Percentiles rank a stretch among this genome's conserved stretches.
Conservation (phyloP, 2,888 invertebrate species). For the Agrotis exclamationis region DNA sequence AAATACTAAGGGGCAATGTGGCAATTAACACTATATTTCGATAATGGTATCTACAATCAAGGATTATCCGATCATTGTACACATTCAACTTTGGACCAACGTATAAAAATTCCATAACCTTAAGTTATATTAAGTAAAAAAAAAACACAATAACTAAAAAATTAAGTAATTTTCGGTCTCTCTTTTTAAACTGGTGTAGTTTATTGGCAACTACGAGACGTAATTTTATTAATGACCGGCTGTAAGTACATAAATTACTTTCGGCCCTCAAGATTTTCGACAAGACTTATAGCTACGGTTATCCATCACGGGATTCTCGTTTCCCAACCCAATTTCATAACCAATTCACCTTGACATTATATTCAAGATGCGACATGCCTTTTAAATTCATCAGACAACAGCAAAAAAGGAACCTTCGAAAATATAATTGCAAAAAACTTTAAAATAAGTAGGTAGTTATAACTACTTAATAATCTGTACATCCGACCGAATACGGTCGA, state of each 20-base stretch:
- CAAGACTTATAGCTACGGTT: background rate
- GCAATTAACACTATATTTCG: no score
- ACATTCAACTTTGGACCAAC: no score
- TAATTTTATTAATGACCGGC: no score
- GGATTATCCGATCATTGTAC: no score
- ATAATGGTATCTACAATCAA: no score
- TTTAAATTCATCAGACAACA: constrained; percentile 9
- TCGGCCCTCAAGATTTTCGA: background rate
- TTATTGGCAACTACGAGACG: no score
- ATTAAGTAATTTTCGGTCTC: no score
- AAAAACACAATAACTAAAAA: no score
- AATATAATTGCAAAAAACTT: constrained; percentile 7
- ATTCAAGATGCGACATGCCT: constrained; percentile 9
- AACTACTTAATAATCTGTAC: background rate
- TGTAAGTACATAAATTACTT: background rate
- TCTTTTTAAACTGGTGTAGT: no score
- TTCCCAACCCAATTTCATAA: background rate
- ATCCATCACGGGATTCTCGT: background rate
- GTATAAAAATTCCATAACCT: no score
- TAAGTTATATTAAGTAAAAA: no score
- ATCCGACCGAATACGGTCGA: background rate
- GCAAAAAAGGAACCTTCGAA: constrained; percentile 9
- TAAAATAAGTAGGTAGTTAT: constrained; percentile 20
- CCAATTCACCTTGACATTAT: constrained; percentile 13
- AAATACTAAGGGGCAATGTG: no score